Evolutionary conservation across 2,113 vertebrate species (phyloP).

Genomic region (Oncorhynchus kisutch): DNA sequence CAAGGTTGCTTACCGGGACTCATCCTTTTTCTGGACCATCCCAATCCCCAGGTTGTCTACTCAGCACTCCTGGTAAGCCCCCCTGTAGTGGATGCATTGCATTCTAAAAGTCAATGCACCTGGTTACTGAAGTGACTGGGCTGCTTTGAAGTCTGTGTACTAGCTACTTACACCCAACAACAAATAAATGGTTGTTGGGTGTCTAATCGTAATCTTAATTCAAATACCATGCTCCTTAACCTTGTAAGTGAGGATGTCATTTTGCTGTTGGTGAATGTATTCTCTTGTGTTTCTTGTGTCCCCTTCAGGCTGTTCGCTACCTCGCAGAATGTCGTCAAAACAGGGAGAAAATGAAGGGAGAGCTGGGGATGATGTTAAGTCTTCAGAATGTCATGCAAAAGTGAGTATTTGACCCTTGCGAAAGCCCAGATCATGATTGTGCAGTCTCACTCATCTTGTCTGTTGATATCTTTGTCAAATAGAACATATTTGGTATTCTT

Average conservation of each 20-base stretch:
- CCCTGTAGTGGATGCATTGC: background rate
- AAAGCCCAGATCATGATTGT: background rate
- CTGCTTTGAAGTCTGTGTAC: background rate
- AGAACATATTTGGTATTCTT: too few relatives aligned
- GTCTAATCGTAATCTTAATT: too few relatives aligned
- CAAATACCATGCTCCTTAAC: too few relatives aligned
- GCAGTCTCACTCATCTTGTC: too few relatives aligned
- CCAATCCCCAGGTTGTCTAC: slow-evolving; percentile 88
- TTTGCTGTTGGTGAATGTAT: background rate
- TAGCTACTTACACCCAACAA: too few relatives aligned
- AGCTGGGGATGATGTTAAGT: slow-evolving; percentile 93
- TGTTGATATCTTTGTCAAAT: too few relatives aligned
- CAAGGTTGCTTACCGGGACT: slow-evolving; percentile 92
- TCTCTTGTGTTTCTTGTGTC: slow-evolving; percentile 2
- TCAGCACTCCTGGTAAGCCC: slow-evolving; percentile 87
- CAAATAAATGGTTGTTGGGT: too few relatives aligned
- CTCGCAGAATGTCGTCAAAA: slow-evolving; percentile 89
- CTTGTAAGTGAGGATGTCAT: too few relatives aligned
- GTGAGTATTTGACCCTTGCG: slow-evolving; percentile 71
- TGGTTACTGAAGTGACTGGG: background rate
- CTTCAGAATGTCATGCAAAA: slow-evolving; percentile 89
- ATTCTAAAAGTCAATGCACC: background rate
- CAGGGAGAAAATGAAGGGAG: slow-evolving; percentile 88
- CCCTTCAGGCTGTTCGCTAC: slow-evolving; percentile 83
- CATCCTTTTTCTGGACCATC: slow-evolving; percentile 91